These are phyloP conservation scores for Protophormia terraenovae DNA, from an alignment of 2,888 invertebrate genomes.

Conservation along the genomic window DNA sequence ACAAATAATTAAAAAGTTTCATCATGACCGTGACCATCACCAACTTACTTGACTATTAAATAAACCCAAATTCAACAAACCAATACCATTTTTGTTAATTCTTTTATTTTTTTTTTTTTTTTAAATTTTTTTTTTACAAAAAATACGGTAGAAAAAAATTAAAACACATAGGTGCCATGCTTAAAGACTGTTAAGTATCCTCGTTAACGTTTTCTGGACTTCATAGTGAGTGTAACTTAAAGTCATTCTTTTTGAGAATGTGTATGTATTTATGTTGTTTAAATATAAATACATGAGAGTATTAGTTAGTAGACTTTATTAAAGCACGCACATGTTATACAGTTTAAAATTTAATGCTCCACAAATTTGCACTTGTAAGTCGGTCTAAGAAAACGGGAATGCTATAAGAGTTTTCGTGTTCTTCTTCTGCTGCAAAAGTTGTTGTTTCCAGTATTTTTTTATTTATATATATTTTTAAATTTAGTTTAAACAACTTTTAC, in stretches of 20 bases:
- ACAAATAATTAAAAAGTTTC: background rate
- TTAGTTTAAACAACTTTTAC: conserved; percentile 44
- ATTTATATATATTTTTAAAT: background rate
- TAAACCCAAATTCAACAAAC: conserved; percentile 3
- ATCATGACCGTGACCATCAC: background rate
- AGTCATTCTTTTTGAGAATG: background rate
- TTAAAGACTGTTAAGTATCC: conserved; percentile 33
- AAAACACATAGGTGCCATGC: background rate
- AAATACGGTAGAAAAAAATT: background rate
- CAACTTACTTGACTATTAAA: conserved; percentile 7
- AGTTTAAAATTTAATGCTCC: conserved; percentile 63
- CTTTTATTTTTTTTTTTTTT: background rate
- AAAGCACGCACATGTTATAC: conserved; percentile 63
- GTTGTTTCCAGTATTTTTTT: background rate
- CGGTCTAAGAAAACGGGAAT: conserved; percentile 50
- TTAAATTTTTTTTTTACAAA: too few species aligned
- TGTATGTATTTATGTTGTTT: background rate
- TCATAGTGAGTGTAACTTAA: background rate
- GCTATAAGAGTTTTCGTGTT: background rate
- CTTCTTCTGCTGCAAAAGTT: background rate
- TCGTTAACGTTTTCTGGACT: conserved; percentile 55
- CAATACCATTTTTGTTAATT: background rate
- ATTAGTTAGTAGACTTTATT: background rate
- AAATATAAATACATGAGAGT: background rate
- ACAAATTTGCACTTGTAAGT: conserved; percentile 46